Conservation (phyloP, 2,888 invertebrate species). For the Lypha dubia region DNA sequence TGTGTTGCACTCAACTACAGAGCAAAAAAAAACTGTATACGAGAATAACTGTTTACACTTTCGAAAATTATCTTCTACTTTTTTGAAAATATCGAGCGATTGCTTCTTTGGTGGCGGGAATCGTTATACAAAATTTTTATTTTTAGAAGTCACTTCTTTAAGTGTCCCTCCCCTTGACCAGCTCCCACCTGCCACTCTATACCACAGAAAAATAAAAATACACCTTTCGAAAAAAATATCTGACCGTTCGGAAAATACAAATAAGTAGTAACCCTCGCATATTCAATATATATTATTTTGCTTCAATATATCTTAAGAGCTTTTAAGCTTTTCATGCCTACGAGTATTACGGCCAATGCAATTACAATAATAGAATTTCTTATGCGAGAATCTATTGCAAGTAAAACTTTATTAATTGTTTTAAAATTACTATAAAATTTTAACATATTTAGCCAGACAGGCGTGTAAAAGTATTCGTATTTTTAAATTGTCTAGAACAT, state of each 20-base stretch:
- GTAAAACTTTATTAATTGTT: conserved; percentile 53
- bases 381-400: conserved; percentile 3
- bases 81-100: no score
- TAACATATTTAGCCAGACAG: conserved; percentile 38
- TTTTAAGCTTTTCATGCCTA: neutral
- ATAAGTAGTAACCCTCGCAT: neutral
- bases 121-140: no score
- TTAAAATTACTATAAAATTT: conserved; percentile 49
- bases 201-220: no score
- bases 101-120: no score
- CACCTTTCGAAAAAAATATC: no score
- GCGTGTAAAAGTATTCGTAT: neutral
- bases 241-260: neutral
- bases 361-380: neutral
- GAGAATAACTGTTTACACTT: no score
- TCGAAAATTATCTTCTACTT: no score
- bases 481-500: neutral
- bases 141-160: no score
- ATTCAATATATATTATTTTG: neutral
- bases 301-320: neutral
- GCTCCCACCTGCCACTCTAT: no score
- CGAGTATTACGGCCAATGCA: neutral
- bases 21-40: no score
- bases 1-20: no score
- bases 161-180: no score